phyloP scores from a whole-genome alignment of 2,797 vertebrate genomes.

The Botia almorhae region DNA sequence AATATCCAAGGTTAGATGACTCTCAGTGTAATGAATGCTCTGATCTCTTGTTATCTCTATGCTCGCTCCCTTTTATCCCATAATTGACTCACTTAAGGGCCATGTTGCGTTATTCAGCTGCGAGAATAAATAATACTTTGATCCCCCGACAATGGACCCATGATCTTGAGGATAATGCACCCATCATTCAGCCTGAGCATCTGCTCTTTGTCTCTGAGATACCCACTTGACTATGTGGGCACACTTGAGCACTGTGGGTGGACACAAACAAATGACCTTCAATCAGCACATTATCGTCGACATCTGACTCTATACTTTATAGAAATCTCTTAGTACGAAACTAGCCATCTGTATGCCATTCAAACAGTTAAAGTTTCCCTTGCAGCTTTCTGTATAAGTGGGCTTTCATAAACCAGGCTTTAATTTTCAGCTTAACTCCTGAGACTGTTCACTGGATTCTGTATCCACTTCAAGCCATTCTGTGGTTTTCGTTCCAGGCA shows the following conservation, averaged over 20 bases:
- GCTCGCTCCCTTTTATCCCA: constrained; percentile 65
- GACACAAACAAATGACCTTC: constrained; percentile 45
- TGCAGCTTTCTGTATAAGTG: background rate
- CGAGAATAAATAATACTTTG: constrained; percentile 56
- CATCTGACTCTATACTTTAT: constrained; percentile 15
- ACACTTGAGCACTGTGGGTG: constrained; percentile 36
- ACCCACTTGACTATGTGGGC: constrained; percentile 38
- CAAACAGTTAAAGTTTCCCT: background rate
- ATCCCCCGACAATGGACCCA: constrained; percentile 44
- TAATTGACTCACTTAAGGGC: constrained; percentile 62
- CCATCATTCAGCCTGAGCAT: constrained; percentile 45
- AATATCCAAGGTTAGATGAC: constrained; percentile 47
- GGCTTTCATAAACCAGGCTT: too few relatives aligned
- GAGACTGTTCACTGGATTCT: background rate
- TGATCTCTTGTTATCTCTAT: constrained; percentile 61
- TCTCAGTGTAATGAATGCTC: constrained; percentile 50
- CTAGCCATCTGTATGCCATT: background rate
- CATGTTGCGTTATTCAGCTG: constrained; percentile 46
- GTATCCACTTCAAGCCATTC: background rate
- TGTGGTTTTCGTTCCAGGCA: background rate
- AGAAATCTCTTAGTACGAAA: constrained; percentile 1
- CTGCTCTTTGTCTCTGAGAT: constrained; percentile 38
- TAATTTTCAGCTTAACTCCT: background rate
- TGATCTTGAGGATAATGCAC: constrained; percentile 49
- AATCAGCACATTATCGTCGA: constrained; percentile 30